A percentile compares a stretch with the other conserved stretches of the same genome.
Evolutionary conservation across 2,888 invertebrate species (phyloP).

Genomic region (Zygothrica quintamaculata): DNA sequence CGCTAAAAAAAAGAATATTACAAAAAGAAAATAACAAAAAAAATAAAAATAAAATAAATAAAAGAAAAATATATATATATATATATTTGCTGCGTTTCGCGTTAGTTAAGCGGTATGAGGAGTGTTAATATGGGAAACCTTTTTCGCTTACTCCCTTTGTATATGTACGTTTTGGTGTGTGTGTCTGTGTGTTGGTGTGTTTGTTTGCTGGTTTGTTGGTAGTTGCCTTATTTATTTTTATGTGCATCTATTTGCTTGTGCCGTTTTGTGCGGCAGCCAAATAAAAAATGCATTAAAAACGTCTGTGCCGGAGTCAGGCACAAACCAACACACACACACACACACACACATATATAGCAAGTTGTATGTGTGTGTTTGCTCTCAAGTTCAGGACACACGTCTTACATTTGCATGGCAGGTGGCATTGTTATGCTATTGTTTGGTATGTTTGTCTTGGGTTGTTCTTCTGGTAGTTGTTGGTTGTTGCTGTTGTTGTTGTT

Average conservation of each 20-base stretch:
- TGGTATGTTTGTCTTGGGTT: constrained; percentile 3
- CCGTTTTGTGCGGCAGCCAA: constrained; percentile 70
- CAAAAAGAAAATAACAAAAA: too few species aligned
- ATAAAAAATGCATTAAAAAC: constrained; percentile 79
- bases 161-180: constrained; percentile 19
- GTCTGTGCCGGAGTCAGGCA: constrained; percentile 58
- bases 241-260: constrained; percentile 77
- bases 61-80: background rate
- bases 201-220: too few species aligned
- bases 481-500: constrained; percentile 11
- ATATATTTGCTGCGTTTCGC: constrained; percentile 27
- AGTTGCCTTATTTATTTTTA: constrained; percentile 78
- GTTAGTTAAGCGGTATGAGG: constrained; percentile 13
- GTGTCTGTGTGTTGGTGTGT: constrained; percentile 11
- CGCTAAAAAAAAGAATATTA: too few species aligned
- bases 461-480: too few species aligned
- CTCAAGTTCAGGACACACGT: constrained; percentile 39
- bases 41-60: background rate
- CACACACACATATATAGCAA: constrained; percentile 25
- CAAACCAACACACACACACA: too few species aligned
- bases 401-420: constrained; percentile 64
- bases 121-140: constrained; percentile 69
- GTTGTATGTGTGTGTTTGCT: background rate
- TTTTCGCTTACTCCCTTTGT: too few species aligned
- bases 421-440: constrained; percentile 26